phyloP scores from a whole-genome alignment of 2,113 vertebrate genomes.

The Prunella himalayana region DNA sequence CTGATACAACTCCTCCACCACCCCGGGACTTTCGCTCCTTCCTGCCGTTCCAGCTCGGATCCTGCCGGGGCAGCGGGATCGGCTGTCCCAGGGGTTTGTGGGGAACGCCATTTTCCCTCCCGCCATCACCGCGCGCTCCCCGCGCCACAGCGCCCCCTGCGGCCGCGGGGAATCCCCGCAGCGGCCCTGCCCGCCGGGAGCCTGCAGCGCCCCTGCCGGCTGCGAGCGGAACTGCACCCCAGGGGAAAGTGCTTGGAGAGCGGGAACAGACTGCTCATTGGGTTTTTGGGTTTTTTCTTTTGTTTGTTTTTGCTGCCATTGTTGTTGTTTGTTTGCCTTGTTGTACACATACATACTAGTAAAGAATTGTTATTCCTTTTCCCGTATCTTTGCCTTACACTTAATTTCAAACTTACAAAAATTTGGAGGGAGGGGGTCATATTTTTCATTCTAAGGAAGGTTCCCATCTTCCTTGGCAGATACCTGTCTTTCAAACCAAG shows the following conservation, averaged over 20 bases:
- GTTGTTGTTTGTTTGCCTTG: neutral
- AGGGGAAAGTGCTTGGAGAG: fast-evolving
- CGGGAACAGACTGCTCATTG: too few species aligned
- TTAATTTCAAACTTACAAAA: neutral
- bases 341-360: neutral
- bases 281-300: neutral
- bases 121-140: fast-evolving
- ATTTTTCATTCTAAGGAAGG: neutral
- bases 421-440: neutral
- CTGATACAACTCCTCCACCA: neutral
- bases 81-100: neutral
- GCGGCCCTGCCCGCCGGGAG: fast-evolving
- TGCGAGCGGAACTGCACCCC: fast-evolving
- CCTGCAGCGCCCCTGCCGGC: neutral
- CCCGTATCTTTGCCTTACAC: neutral
- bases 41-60: neutral
- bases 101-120: neutral
- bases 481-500: neutral
- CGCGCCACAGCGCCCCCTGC: neutral
- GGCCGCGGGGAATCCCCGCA: fast-evolving
- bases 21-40: too few species aligned
- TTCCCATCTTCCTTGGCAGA: neutral
- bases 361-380: neutral
- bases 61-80: too few species aligned
- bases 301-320: neutral